These are phyloP conservation scores for Siniperca scherzeri DNA, from an alignment of 2,797 vertebrate genomes.

Conservation along the genomic window DNA sequence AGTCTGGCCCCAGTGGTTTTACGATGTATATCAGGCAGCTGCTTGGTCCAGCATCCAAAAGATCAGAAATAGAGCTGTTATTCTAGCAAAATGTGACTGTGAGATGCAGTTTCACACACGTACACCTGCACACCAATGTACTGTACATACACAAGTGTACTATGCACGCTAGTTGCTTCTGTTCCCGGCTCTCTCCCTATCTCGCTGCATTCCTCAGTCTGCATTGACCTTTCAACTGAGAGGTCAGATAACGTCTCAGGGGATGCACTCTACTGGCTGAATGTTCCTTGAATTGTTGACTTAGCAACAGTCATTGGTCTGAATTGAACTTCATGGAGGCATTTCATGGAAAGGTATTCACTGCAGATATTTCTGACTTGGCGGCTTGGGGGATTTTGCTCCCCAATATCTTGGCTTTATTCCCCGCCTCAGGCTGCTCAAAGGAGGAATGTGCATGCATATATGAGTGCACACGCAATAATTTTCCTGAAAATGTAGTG, in stretches of 20 bases:
- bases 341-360: constrained; percentile 63
- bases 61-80: constrained; percentile 70
- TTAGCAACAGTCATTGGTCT: constrained; percentile 68
- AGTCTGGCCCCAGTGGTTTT: constrained; percentile 57
- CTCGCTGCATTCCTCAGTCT: constrained; percentile 51
- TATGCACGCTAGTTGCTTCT: constrained; percentile 14
- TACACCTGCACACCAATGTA: constrained; percentile 11
- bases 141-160: constrained; percentile 2
- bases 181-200: constrained; percentile 37
- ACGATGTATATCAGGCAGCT: constrained; percentile 76
- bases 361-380: constrained; percentile 61
- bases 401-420: constrained; percentile 54
- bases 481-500: constrained; percentile 2
- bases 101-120: constrained; percentile 48
- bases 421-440: constrained; percentile 11
- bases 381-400: constrained; percentile 51
- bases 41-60: constrained; percentile 49
- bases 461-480: not conserved
- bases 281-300: constrained; percentile 63
- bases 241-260: constrained; percentile 69
- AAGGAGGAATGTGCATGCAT: constrained; percentile 29
- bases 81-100: constrained; percentile 55
- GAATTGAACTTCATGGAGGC: constrained; percentile 57
- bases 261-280: constrained; percentile 58
- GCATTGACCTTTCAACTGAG: constrained; percentile 54